Percentiles rank a stretch among this genome's conserved stretches.
Evolutionary conservation across 1,140 invertebrate genomes (phyloP).

Genomic region (Delia radicum): DNA sequence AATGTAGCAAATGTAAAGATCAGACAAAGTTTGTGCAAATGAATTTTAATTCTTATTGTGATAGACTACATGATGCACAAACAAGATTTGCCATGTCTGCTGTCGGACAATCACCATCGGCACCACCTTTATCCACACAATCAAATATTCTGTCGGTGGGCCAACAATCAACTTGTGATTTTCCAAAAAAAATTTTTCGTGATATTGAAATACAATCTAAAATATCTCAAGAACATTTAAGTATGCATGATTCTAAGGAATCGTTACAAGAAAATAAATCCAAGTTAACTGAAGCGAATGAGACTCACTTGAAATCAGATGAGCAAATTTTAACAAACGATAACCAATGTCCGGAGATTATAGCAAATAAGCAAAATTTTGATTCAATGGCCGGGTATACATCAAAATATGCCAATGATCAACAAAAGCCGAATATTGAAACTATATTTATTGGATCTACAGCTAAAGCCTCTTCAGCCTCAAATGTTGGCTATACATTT

Average conservation of each 20-base stretch:
- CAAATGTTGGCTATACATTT: background rate
- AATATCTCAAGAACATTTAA: constrained; percentile 20
- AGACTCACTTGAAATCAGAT: background rate
- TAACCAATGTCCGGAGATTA: too few relatives aligned
- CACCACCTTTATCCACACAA: background rate
- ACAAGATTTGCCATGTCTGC: background rate
- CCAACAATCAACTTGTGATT: background rate
- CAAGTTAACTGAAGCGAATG: background rate
- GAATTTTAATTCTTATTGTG: constrained; percentile 23
- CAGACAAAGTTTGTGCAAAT: constrained; percentile 22
- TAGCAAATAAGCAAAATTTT: too few relatives aligned
- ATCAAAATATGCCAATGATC: background rate
- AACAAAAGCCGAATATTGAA: background rate
- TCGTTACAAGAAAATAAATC: background rate
- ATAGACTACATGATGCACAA: too few relatives aligned
- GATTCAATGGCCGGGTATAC: too few relatives aligned
- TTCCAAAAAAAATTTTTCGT: background rate
- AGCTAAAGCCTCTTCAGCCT: background rate
- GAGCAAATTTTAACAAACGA: too few relatives aligned
- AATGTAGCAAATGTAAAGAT: constrained; percentile 7
- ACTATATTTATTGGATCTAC: background rate
- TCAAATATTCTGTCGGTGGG: background rate
- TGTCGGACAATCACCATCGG: background rate
- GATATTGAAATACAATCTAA: constrained; percentile 24
- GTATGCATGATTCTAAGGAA: constrained; percentile 21